A percentile compares a stretch with the other conserved stretches of the same genome.
phyloP scores from a whole-genome alignment of 2,888 invertebrate genomes.

The Nezara viridula region DNA sequence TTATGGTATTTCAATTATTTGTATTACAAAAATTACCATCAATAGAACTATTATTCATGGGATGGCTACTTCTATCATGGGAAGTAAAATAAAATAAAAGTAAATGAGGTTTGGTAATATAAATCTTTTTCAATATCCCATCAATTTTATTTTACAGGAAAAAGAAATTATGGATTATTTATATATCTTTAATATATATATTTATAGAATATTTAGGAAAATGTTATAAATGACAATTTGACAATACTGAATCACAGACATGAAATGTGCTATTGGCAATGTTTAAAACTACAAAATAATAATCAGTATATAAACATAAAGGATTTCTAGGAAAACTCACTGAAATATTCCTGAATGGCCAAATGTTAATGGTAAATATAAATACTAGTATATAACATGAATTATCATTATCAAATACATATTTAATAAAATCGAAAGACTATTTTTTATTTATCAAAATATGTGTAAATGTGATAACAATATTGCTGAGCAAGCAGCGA shows the following conservation, averaged over 20 bases:
- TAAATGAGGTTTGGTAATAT: background rate
- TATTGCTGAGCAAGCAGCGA: constrained; percentile 47
- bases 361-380: constrained; percentile 7
- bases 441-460: constrained; percentile 55
- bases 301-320: constrained; percentile 30
- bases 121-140: constrained; percentile 36
- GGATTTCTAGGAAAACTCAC: constrained; percentile 12
- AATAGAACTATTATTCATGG: too few species aligned
- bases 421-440: constrained; percentile 54
- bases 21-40: too few species aligned
- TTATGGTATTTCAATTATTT: too few species aligned
- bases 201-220: constrained; percentile 49
- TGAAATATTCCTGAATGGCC: constrained; percentile 9
- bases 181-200: constrained; percentile 49
- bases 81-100: background rate
- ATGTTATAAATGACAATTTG: constrained; percentile 37
- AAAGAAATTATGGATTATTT: constrained; percentile 47
- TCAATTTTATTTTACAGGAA: constrained; percentile 55
- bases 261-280: constrained; percentile 62
- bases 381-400: constrained; percentile 20
- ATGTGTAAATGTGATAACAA: constrained; percentile 56
- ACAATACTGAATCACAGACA: constrained; percentile 63
- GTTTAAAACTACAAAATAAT: constrained; percentile 55
- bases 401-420: constrained; percentile 53
- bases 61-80: background rate